Evolutionary conservation across 2,113 vertebrate genomes (phyloP).

Genomic region (Oryzias javanicus): DNA sequence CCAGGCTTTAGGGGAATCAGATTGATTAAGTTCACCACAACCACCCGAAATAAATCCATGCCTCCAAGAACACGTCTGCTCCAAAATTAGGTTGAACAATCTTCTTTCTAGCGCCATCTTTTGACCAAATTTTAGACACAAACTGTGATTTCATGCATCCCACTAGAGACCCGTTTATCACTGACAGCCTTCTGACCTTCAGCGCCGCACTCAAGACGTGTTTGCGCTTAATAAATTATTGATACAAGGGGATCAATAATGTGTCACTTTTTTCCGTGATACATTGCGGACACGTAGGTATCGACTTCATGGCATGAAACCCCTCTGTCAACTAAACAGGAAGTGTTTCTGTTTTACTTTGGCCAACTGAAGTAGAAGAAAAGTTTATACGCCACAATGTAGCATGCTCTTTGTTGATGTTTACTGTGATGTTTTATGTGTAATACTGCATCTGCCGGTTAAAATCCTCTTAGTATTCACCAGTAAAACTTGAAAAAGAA

Average conservation of each 20-base stretch:
- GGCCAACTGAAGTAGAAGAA: too few species aligned
- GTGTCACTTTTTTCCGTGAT: conserved; percentile 1
- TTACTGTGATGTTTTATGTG: too few species aligned
- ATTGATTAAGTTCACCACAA: too few species aligned
- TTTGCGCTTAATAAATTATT: conserved; percentile 11
- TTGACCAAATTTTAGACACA: neutral
- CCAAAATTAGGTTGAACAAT: too few species aligned
- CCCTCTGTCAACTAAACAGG: neutral
- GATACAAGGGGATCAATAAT: conserved; percentile 1
- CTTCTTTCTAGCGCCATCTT: neutral
- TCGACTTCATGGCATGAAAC: conserved; percentile 1
- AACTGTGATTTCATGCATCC: conserved; percentile 15
- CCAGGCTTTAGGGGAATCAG: too few species aligned
- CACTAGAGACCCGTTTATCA: conserved; percentile 5
- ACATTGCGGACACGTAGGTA: conserved; percentile 7
- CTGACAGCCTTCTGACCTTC: conserved; percentile 21
- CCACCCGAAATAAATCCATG: neutral
- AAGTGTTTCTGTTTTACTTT: neutral
- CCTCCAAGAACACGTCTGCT: neutral
- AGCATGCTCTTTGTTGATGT: neutral
- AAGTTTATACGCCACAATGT: neutral
- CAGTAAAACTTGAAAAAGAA: too few species aligned
- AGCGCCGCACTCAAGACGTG: neutral
- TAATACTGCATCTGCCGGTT: too few species aligned
- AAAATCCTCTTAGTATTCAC: too few species aligned